Percentiles rank a stretch among this genome's conserved stretches.
Evolutionary conservation across 2,797 vertebrate genomes (phyloP).

Genomic region (Tenualosa thibaudeaui): DNA sequence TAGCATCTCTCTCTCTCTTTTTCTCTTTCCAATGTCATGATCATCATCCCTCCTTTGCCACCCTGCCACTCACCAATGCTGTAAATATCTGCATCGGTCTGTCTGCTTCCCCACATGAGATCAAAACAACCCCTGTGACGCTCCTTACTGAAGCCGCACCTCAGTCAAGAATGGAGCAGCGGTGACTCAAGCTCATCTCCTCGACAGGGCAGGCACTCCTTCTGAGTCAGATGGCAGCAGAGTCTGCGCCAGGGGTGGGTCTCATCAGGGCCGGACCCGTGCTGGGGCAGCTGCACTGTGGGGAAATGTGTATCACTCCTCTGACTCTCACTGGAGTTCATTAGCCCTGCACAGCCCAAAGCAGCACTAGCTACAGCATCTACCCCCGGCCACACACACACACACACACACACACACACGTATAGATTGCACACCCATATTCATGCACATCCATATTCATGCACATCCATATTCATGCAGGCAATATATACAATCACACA

Average conservation of each 20-base stretch:
- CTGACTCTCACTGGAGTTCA: constrained; percentile 8
- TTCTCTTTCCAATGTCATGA: not conserved
- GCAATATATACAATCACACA: not conserved
- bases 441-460: not conserved
- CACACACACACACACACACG: not conserved
- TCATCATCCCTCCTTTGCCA: not conserved
- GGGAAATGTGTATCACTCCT: too few relatives aligned
- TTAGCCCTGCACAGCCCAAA: not conserved
- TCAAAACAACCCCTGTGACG: not conserved
- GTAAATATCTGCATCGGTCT: not conserved
- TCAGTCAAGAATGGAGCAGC: not conserved
- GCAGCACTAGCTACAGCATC: not conserved
- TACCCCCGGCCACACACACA: not conserved
- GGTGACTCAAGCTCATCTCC: not conserved
- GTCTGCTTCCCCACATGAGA: not conserved
- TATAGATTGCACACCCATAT: not conserved
- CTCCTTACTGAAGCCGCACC: not conserved
- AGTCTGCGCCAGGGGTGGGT: not conserved
- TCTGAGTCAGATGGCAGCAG: too few relatives aligned
- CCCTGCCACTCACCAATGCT: not conserved
- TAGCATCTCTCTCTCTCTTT: not conserved
- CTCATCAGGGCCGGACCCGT: not conserved
- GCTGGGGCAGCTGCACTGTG: too few relatives aligned
- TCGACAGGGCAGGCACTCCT: not conserved
- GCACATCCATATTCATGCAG: not conserved